Conservation (phyloP, 2,888 invertebrate species). For the Polydrusus cervinus region DNA sequence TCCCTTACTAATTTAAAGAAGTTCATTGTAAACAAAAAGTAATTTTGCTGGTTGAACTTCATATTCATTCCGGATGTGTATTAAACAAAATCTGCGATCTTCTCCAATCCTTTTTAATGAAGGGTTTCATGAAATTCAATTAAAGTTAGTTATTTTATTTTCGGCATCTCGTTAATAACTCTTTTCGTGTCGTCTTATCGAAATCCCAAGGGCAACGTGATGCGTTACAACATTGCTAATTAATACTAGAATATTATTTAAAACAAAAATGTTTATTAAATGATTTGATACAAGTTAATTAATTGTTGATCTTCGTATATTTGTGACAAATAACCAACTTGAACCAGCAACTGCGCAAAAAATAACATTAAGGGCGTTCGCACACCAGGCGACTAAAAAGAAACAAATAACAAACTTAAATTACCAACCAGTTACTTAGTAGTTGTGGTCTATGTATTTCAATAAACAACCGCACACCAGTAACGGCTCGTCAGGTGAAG, state of each 20-base stretch:
- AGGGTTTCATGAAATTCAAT: conserved; percentile 48
- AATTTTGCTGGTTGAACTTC: conserved; percentile 42
- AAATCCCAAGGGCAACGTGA: conserved; percentile 12
- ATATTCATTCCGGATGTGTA: conserved; percentile 52
- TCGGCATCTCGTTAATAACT: conserved; percentile 43
- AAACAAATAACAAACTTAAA: no score
- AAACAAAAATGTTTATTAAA: background rate
- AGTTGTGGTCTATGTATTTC: no score
- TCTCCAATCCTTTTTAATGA: conserved; percentile 52
- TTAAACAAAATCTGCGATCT: conserved; percentile 49
- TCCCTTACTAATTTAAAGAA: conserved; percentile 40
- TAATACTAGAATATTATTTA: conserved; percentile 23
- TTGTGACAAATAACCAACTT: no score
- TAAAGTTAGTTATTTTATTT: conserved; percentile 51
- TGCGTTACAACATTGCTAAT: conserved; percentile 37
- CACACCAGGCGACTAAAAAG: no score
- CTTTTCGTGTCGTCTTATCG: conserved; percentile 43
- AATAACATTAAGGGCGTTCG: no score
- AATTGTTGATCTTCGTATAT: background rate
- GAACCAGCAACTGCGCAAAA: no score
- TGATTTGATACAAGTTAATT: background rate
- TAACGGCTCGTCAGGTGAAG: no score
- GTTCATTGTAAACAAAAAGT: conserved; percentile 50
- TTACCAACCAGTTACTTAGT: no score
- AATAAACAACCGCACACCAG: no score